A percentile compares a stretch with the other conserved stretches of the same genome.
Conservation (phyloP, 2,888 invertebrate species). For the Cryptus armator region DNA sequence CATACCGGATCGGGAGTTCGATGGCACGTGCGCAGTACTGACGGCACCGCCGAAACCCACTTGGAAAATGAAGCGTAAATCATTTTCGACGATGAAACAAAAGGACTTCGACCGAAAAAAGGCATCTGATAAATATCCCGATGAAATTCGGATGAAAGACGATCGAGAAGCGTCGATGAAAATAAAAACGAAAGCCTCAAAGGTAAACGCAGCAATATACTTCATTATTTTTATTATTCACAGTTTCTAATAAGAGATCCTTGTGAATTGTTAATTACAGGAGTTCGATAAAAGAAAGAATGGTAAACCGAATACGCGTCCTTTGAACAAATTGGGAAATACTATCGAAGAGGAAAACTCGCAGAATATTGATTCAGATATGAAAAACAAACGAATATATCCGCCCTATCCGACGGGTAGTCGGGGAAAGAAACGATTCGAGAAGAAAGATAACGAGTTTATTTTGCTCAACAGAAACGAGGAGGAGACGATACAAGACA, state of each 20-base stretch:
- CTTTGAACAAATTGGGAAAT: not conserved
- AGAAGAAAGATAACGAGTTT: constrained; percentile 26
- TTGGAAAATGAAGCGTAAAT: constrained; percentile 21
- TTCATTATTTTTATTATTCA: not conserved
- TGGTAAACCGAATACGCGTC: constrained; percentile 2
- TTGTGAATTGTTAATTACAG: constrained; percentile 3
- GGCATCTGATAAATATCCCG: not conserved
- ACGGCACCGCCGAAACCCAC: constrained; percentile 26
- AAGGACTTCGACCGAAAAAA: not conserved
- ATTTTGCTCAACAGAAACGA: constrained; percentile 17
- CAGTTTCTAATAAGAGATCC: not conserved
- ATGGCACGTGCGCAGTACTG: constrained; percentile 40
- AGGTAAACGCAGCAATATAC: constrained; percentile 5
- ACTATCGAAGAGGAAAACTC: not conserved
- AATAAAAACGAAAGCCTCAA: constrained; percentile 4
- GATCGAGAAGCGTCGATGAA: constrained; percentile 27
- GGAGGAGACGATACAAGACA: not conserved
- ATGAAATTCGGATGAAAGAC: not conserved
- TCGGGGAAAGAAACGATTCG: constrained; percentile 6
- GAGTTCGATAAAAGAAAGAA: constrained; percentile 2
- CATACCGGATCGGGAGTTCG: not conserved
- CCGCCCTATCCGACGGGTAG: constrained; percentile 10
- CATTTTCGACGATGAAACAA: not conserved
- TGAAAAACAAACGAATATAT: constrained; percentile 16
- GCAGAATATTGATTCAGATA: constrained; percentile 6